phyloP scores from a whole-genome alignment of 2,888 invertebrate genomes.

The Limenitis camilla region DNA sequence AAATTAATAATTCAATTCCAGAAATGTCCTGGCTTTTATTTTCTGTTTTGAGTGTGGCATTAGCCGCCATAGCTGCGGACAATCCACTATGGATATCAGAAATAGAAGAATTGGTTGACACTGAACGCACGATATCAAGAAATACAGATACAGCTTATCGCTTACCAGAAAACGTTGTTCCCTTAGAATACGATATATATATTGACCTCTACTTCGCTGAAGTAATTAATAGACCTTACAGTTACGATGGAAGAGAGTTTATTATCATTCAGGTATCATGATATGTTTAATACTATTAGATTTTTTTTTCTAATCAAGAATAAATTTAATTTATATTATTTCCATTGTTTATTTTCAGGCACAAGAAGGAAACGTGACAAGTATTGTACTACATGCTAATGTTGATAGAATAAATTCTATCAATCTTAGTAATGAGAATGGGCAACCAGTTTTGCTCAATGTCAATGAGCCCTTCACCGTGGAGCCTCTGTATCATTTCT shows the following conservation, averaged over 20 bases:
- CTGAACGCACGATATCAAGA: conserved; percentile 24
- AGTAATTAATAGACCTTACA: conserved; percentile 46
- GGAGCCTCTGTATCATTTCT: conserved; percentile 58
- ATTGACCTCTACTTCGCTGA: conserved; percentile 59
- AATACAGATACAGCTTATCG: conserved; percentile 43
- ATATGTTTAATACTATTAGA: too few species aligned
- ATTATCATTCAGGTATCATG: conserved; percentile 50
- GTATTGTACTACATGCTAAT: conserved; percentile 68
- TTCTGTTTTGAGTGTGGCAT: conserved; percentile 38
- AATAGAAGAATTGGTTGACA: conserved; percentile 34
- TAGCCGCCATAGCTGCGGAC: conserved; percentile 37
- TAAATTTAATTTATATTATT: neutral
- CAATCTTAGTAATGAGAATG: conserved; percentile 28
- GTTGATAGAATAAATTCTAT: conserved; percentile 45
- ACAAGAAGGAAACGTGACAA: conserved; percentile 39
- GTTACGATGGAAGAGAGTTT: conserved; percentile 51
- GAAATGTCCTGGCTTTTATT: conserved; percentile 39
- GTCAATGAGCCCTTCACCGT: conserved; percentile 28
- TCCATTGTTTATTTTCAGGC: conserved; percentile 38
- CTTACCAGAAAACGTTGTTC: conserved; percentile 50
- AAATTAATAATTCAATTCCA: too few species aligned
- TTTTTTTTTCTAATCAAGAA: neutral
- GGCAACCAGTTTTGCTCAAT: conserved; percentile 28
- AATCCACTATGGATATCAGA: conserved; percentile 47
- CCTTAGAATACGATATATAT: conserved; percentile 56